These are phyloP conservation scores for Gadus chalcogrammus DNA, from an alignment of 2,113 vertebrate species.

Conservation along the genomic window DNA sequence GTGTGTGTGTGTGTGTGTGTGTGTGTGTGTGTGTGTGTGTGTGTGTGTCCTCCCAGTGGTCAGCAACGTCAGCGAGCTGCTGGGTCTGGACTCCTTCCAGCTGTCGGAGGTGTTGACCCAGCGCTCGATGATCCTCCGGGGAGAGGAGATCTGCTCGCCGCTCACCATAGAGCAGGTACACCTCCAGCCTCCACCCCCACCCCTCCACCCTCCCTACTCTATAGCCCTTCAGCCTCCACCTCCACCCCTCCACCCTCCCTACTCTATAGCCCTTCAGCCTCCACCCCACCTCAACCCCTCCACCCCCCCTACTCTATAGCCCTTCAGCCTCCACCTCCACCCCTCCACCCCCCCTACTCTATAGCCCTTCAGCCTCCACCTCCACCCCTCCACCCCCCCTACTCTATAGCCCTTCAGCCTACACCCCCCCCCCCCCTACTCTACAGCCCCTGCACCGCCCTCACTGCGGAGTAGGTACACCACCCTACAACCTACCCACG, in stretches of 20 bases:
- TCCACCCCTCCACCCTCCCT: too few relatives aligned
- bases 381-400: too few relatives aligned
- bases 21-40: constrained; percentile 11
- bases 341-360: too few relatives aligned
- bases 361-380: constrained; percentile 1
- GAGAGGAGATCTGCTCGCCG: constrained; percentile 90
- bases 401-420: too few relatives aligned
- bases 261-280: neutral
- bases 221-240: too few relatives aligned
- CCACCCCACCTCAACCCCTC: too few relatives aligned
- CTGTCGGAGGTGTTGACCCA: constrained; percentile 90
- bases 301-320: too few relatives aligned
- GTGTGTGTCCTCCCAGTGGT: constrained; percentile 73
- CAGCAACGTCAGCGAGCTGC: constrained; percentile 83
- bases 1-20: neutral
- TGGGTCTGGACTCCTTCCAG: constrained; percentile 88
- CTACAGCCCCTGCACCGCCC: neutral
- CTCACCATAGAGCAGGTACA: constrained; percentile 89
- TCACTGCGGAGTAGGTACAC: neutral
- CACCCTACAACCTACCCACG: too few relatives aligned
- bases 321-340: too few relatives aligned
- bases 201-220: too few relatives aligned
- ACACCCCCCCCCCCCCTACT: too few relatives aligned
- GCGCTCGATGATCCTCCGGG: constrained; percentile 90
- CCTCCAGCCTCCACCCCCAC: too few relatives aligned